Conservation (phyloP, 2,888 invertebrate species). For the Hypercompe scribonia region DNA sequence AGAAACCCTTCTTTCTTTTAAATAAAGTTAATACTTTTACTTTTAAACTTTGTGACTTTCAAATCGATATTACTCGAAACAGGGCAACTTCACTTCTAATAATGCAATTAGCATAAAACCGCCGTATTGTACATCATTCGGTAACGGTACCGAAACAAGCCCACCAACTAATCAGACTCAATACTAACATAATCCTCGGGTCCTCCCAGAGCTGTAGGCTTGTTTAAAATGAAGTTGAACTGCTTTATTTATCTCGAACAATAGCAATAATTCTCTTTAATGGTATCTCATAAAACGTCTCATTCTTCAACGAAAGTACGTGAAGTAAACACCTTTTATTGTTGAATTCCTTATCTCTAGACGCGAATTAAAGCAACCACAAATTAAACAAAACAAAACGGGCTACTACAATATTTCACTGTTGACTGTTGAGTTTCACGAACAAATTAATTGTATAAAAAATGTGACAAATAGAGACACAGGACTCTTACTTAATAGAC, state of each 20-base stretch:
- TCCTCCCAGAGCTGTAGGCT: constrained; percentile 23
- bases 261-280: constrained; percentile 60
- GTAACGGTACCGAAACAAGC: constrained; percentile 8
- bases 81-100: neutral
- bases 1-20: neutral
- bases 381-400: constrained; percentile 66
- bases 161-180: constrained; percentile 34
- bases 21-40: neutral
- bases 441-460: constrained; percentile 52
- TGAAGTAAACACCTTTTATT: constrained; percentile 65
- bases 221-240: constrained; percentile 51
- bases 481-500: neutral
- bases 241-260: constrained; percentile 53
- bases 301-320: constrained; percentile 54
- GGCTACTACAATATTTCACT: constrained; percentile 58
- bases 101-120: neutral
- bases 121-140: constrained; percentile 7
- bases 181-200: constrained; percentile 32
- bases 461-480: neutral
- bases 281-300: constrained; percentile 56
- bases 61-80: neutral
- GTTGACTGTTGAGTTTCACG: constrained; percentile 48
- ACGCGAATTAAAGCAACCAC: constrained; percentile 60
- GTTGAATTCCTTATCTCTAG: constrained; percentile 64
- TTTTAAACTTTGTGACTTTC: too few relatives aligned